Conservation (phyloP, 2,113 vertebrate species). For the Platycercus adscitus region DNA sequence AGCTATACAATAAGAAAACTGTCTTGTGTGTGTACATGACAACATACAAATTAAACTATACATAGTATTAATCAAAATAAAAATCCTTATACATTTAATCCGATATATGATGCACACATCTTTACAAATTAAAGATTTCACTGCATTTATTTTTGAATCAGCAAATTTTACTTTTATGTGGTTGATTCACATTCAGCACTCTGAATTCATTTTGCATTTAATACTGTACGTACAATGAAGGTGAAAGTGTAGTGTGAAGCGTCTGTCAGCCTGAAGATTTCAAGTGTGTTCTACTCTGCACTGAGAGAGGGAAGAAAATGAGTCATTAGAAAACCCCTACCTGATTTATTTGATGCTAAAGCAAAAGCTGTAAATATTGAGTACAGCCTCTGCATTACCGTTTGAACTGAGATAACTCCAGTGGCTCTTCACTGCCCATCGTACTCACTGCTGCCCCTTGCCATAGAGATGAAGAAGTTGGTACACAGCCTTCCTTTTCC, state of each 20-base stretch:
- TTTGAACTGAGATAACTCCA: background rate
- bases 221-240: background rate
- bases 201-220: background rate
- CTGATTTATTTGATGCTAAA: background rate
- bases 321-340: background rate
- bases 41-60: background rate
- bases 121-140: background rate
- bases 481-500: background rate
- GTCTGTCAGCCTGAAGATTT: background rate
- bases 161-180: background rate
- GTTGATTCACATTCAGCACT: background rate
- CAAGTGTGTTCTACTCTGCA: background rate
- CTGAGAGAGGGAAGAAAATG: background rate
- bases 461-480: background rate
- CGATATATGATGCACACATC: rapidly evolving
- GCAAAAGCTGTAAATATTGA: background rate
- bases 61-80: background rate
- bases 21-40: background rate
- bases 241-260: background rate
- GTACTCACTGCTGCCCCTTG: constrained; percentile 49
- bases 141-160: background rate
- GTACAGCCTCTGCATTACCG: background rate
- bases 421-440: background rate
- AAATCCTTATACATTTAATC: background rate
- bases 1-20: background rate